Base-by-base conservation (phyloP, 2,797 vertebrate genomes). In the Enteromius fasciolatus region DNA sequence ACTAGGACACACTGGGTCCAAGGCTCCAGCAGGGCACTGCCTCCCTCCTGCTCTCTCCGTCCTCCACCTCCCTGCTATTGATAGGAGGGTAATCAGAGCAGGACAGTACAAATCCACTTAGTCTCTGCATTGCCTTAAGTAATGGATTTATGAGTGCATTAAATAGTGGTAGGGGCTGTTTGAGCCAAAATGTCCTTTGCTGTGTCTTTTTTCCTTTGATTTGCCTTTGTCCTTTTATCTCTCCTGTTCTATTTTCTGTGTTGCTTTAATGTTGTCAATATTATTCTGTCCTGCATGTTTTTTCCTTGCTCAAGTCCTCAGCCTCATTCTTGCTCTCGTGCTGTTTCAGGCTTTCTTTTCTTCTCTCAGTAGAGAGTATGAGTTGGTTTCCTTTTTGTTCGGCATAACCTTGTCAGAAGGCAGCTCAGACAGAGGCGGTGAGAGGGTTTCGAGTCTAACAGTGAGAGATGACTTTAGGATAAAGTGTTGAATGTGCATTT, bases 61-160 rank as follows among this genome's bases (percentile, higher is more conserved):
- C 69, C 94, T 90, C 87, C 86, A 83, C 90, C 92, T 93, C 91
- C 93, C 90, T 92, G 90, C 95, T 95, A 95, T 94, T 93, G 95
- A 95, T 94, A 90, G 91, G 89, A 91, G 88, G 92, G 93, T 94
- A 92, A 95, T 95, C 95, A 93, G 90, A 88, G 93, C 93, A 93
- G 94, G 91, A 86, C 87, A 90, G 89, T 93, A 91, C 90, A 94
- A 94, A 95, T 93, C 94, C 93, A 90, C 93, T 96, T 91, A 83
- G 91, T 92, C 94, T 91, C 87, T 89, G 87, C 90, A 91, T 93
- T 93, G 91, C 92, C 94, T 92, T 92, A 93, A 95, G 93, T 94
- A 94, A 95, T 94, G 93, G 95, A 93, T 95, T 96, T 95, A 93
- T 91, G 90, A 95, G 92, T 89, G 88, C 93, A 95, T 92, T 93